A percentile compares a stretch with the other conserved stretches of the same genome.
Conservation (phyloP, 2,113 vertebrate species). For the Xenopus tropicalis region UCB_Xtro_10.0 CM004443.2:158236501-158237000, state of each 20-base stretch:
- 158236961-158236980: too few species aligned
- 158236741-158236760: conserved; percentile 6
- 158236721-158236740: conserved; percentile 25
- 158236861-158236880: background rate
- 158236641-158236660: conserved; percentile 19
- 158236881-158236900: too few species aligned
- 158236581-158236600: conserved; percentile 51
- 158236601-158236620: conserved; percentile 17
- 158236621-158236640: conserved; percentile 31
- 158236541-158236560: conserved; percentile 32
- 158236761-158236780: background rate
- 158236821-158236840: background rate
- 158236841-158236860: background rate
- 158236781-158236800: conserved; percentile 9
- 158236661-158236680: conserved; percentile 38
- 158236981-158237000: too few species aligned
- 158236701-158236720: conserved; percentile 18
- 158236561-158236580: conserved; percentile 50
- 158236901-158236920: too few species aligned
- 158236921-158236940: too few species aligned
- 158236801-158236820: background rate
- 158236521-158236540: conserved; percentile 37
- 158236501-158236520: conserved; percentile 49
- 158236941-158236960: too few species aligned
- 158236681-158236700: conserved; percentile 31